Base-by-base conservation (phyloP, 2,113 vertebrate genomes). In the Coreoperca whiteheadi region DNA sequence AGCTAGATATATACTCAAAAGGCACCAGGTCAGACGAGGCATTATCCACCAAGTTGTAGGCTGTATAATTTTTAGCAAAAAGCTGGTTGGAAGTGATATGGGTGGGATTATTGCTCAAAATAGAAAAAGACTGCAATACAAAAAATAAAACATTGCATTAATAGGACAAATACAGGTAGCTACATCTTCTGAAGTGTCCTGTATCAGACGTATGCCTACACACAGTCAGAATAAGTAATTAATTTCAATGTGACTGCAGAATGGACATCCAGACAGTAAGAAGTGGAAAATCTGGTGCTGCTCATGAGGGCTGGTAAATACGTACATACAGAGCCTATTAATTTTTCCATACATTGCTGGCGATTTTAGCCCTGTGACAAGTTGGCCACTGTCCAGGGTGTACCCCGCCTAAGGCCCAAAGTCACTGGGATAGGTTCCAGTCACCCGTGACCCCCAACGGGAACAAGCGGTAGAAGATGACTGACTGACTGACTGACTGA, bases 261-360 rank as follows among this genome's bases (percentile, higher is more conserved):
- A 23, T 30, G 32, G 4, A 46, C 23, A 43, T 59, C 59, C 20
- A 54, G 67, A 25, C 37, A 68, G 41, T 25, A 30, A 48, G 9
- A 37, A 74, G n/a, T 54, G 43, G 8, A 71, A 79, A 73, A 74
- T 59, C 6, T n/a, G 34, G 37, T 25, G 8, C 64, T 3, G 28
- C 21, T 50, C 30, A 60, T 57, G n/a, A 37, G 57, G 1, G 60
- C 46, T 71, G 30, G 34, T 37, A 77, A 81, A 74, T 73, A n/a
- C 77, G 78, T 73, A n/a, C 77, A 76, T n/a, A 48, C 28, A 48
- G 77, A 80, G 64, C 12, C 32, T 53, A 12, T 65, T 77, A 4
- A 68, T 68, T 77, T 73, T 64, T 77, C 64, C 82, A 5, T 34
- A 82, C 25, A 8, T n/a, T 50, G 46, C 61, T 71, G 28, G 25